These are phyloP conservation scores for Globia sparganii DNA, from an alignment of 2,888 invertebrate species.

Conservation along the genomic window DNA sequence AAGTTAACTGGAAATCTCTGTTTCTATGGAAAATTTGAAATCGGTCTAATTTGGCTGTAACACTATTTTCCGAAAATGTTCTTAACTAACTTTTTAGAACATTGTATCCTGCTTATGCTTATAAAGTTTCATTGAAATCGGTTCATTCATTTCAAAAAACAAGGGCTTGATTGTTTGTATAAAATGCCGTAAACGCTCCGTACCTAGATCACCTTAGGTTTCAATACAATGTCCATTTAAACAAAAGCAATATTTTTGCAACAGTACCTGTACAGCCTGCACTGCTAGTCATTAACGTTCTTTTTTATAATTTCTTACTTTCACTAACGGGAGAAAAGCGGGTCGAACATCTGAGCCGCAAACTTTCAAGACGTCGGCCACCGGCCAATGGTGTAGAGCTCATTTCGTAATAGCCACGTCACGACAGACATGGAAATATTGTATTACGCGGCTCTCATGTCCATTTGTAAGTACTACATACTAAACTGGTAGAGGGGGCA, in stretches of 20 bases:
- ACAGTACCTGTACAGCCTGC: slow-evolving; percentile 13
- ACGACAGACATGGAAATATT: slow-evolving; percentile 61
- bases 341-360: slow-evolving; percentile 78
- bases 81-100: no score
- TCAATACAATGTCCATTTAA: not conserved
- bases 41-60: no score
- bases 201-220: not conserved
- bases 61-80: no score
- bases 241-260: slow-evolving; percentile 17
- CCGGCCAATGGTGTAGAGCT: slow-evolving; percentile 73
- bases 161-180: no score
- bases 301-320: slow-evolving; percentile 78
- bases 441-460: slow-evolving; percentile 42
- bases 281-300: slow-evolving; percentile 57
- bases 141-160: no score
- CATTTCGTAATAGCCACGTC: slow-evolving; percentile 76
- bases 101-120: no score
- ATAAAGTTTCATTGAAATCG: no score
- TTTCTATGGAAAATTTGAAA: no score
- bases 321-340: slow-evolving; percentile 82
- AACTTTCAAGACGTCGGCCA: slow-evolving; percentile 76
- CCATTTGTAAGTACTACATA: slow-evolving; percentile 38
- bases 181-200: no score
- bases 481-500: slow-evolving; percentile 22
- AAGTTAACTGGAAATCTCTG: no score